Evolutionary conservation across 2,113 vertebrate species (phyloP).

Genomic region (Callipepla californica): DNA sequence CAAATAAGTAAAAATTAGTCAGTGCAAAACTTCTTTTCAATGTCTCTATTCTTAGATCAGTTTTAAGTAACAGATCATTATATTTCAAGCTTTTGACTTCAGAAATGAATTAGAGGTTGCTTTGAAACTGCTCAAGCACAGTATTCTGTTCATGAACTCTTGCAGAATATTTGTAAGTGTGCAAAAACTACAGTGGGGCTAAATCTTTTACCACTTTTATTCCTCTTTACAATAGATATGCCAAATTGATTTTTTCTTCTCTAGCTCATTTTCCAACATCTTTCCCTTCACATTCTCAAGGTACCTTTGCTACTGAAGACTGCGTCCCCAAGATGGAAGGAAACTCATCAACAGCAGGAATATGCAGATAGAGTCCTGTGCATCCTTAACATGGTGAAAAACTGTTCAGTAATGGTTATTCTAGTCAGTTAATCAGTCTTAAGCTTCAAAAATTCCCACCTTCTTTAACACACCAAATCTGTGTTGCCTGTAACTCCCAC

Average conservation of each 20-base stretch:
- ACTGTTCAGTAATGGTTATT: background rate
- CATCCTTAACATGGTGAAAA: accelerated
- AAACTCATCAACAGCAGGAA: background rate
- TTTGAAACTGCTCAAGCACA: background rate
- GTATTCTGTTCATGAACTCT: background rate
- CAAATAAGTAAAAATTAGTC: background rate
- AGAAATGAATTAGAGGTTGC: background rate
- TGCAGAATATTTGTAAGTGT: background rate
- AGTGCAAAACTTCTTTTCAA: background rate
- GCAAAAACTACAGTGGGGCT: background rate
- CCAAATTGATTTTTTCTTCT: background rate
- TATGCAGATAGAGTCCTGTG: background rate
- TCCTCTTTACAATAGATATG: background rate
- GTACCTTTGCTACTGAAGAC: background rate
- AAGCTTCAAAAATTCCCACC: background rate
- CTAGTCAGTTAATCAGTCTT: background rate
- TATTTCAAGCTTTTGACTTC: background rate
- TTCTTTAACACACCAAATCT: background rate
- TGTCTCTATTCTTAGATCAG: background rate
- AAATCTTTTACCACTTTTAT: background rate
- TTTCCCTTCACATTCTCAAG: background rate
- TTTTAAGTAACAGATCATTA: background rate
- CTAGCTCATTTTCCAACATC: background rate
- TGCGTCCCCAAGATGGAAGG: background rate
- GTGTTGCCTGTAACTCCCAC: background rate